These are phyloP conservation scores for Microhierax caerulescens DNA, from an alignment of 2,797 vertebrate species.

Conservation along the genomic window DNA sequence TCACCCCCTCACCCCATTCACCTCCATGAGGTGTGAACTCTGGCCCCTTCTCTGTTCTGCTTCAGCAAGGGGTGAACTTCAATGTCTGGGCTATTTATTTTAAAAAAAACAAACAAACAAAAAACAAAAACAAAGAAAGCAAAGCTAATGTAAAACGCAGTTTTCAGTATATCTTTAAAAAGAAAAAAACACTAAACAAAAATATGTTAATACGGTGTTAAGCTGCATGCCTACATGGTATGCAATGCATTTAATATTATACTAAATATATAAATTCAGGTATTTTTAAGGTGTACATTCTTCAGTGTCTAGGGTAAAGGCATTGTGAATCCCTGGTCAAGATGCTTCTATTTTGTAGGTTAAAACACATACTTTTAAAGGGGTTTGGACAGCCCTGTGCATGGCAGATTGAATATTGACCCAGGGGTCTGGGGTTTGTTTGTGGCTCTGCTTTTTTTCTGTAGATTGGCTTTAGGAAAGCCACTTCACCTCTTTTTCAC, in stretches of 20 bases:
- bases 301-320: neutral
- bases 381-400: neutral
- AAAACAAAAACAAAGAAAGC: neutral
- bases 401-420: neutral
- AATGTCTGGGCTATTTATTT: neutral
- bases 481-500: neutral
- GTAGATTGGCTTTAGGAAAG: neutral
- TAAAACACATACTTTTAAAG: neutral
- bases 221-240: neutral
- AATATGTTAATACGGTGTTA: neutral
- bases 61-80: neutral
- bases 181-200: neutral
- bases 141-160: neutral
- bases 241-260: neutral
- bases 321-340: neutral
- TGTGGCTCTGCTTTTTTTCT: neutral
- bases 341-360: neutral
- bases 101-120: neutral
- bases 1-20: constrained; percentile 33
- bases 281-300: neutral
- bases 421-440: neutral
- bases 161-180: neutral
- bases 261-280: neutral
- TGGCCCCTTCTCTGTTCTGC: neutral
- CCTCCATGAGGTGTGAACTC: constrained; percentile 28